Evolutionary conservation across 2,113 vertebrate genomes (phyloP).

Genomic region (Entelurus aequoreus): DNA sequence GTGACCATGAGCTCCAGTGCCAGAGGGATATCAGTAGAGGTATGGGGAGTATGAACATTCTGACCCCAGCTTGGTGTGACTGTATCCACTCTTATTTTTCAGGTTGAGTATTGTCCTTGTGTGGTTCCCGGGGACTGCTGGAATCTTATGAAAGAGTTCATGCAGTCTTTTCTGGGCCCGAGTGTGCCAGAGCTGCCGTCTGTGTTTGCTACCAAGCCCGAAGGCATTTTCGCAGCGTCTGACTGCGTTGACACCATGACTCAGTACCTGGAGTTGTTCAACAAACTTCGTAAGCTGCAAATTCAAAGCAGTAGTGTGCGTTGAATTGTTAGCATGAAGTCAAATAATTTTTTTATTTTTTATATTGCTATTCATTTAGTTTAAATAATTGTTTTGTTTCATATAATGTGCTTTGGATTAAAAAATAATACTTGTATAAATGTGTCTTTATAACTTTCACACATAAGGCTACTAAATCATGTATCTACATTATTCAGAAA

Average conservation of each 20-base stretch:
- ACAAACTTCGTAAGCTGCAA: conserved; percentile 94
- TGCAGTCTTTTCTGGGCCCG: conserved; percentile 88
- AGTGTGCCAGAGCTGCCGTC: conserved; percentile 80
- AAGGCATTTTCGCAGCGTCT: conserved; percentile 79
- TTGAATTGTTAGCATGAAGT: conserved; percentile 40
- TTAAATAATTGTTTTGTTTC: conserved; percentile 22
- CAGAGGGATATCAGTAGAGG: conserved; percentile 94
- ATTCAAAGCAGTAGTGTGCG: conserved; percentile 83
- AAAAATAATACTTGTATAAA: conserved; percentile 21
- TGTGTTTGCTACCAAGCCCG: conserved; percentile 81
- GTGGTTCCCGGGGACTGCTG: conserved; percentile 95
- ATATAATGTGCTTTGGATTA: conserved; percentile 2
- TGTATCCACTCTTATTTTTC: conserved; percentile 24
- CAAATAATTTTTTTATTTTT: conserved; percentile 3
- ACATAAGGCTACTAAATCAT: too few relatives aligned
- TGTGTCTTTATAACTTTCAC: too few relatives aligned
- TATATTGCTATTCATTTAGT: conserved; percentile 21
- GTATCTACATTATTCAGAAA: too few relatives aligned
- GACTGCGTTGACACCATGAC: conserved; percentile 87
- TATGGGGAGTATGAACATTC: conserved; percentile 35
- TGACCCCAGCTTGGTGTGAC: conserved; percentile 1
- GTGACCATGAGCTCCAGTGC: conserved; percentile 94
- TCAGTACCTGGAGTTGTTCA: conserved; percentile 96
- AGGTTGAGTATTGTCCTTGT: conserved; percentile 96
- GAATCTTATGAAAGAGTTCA: conserved; percentile 93